Conservation (phyloP, 2,113 vertebrate species). For the Rhadina sibilatrix region DNA sequence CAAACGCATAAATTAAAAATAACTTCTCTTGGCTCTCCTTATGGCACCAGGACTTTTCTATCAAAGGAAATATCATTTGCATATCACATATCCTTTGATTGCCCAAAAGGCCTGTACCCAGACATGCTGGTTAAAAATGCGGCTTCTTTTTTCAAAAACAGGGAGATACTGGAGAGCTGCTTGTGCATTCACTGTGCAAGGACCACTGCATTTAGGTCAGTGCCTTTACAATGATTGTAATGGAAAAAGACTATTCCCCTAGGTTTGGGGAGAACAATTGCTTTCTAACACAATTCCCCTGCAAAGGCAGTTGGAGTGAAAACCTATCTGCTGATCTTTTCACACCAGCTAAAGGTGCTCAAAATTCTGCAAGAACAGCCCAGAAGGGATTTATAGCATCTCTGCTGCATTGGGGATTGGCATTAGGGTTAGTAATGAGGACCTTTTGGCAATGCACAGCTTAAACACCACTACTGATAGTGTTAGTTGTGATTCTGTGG, state of each 20-base stretch:
- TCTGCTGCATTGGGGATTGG: neutral
- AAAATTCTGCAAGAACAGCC: neutral
- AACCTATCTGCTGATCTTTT: neutral
- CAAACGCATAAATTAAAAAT: neutral
- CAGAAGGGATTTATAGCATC: neutral
- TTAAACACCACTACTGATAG: neutral
- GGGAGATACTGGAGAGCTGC: neutral
- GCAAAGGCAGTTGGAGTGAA: neutral
- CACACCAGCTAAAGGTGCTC: neutral
- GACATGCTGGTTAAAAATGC: neutral
- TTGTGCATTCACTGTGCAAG: neutral
- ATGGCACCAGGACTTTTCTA: neutral
- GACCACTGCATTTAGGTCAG: neutral
- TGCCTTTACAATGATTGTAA: neutral
- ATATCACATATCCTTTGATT: neutral
- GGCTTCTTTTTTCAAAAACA: neutral
- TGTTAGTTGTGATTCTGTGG: neutral
- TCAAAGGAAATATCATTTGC: neutral
- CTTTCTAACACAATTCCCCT: neutral
- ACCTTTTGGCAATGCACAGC: neutral
- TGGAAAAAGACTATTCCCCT: neutral
- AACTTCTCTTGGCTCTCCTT: neutral
- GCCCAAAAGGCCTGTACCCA: neutral
- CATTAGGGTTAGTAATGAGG: rapidly evolving
- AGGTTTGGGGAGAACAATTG: neutral